Conservation (phyloP, 2,797 vertebrate species). For the Delichon dasypus region DNA sequence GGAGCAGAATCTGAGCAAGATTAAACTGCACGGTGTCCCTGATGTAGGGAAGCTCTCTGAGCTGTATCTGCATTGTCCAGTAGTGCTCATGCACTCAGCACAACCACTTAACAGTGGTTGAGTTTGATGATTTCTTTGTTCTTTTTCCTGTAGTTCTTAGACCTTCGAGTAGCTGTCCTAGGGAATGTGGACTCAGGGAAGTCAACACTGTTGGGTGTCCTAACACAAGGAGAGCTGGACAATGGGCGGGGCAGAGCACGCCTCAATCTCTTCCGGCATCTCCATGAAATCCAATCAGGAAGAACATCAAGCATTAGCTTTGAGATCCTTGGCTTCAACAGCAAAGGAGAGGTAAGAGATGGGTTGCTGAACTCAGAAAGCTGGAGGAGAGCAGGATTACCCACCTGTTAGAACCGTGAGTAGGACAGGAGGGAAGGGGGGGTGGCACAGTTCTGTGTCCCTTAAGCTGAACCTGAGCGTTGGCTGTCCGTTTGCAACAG, state of each 20-base stretch:
- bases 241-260: conserved; percentile 92
- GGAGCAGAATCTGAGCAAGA: neutral
- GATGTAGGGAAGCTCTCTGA: neutral
- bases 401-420: neutral
- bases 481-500: neutral
- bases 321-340: conserved; percentile 97
- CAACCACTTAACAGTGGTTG: neutral
- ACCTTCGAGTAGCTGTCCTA: conserved; percentile 92
- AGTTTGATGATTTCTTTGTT: neutral
- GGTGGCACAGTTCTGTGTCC: neutral
- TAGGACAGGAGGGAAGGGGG: neutral
- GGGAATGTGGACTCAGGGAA: conserved; percentile 98
- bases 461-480: neutral
- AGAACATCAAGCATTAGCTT: conserved; percentile 98
- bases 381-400: neutral
- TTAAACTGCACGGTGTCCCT: neutral
- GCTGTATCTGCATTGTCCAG: neutral
- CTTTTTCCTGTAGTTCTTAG: conserved; percentile 85
- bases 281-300: conserved; percentile 96
- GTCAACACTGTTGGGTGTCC: conserved; percentile 91
- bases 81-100: neutral
- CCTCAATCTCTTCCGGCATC: conserved; percentile 95
- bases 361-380: neutral
- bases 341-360: conserved; percentile 91
- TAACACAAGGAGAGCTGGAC: conserved; percentile 96